Evolutionary conservation across 1,140 invertebrate genomes (phyloP), one percentile per base, ranked within the genome.

Genomic region (Calliphora vicina): DNA sequence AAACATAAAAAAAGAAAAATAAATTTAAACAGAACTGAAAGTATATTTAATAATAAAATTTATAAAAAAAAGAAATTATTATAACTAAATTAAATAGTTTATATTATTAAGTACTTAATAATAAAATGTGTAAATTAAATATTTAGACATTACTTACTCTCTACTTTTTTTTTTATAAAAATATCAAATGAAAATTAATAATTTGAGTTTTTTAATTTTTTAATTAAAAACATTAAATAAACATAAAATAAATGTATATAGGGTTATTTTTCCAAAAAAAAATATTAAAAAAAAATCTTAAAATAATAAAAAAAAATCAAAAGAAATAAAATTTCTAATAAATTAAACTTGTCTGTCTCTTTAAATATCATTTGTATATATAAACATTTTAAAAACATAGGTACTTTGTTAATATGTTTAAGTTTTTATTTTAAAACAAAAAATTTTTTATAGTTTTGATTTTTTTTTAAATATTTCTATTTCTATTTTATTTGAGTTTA

Each of bases 311-410:
- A 78, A 78, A 43, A 78, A 78, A 78, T 23, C 27, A 76, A 43
- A 78, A 78, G 74, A 78, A 78, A 78, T 78, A 78, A 78, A 78
- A 78, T 78, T 78, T 78, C 73, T 76, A 42, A 73, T n/a, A n/a
- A 73, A 73, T 73, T 73, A 23, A 23, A 73, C n/a, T 27, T 73
- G n/a, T n/a, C n/a, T n/a, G n/a, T n/a, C 35, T 35, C 35, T 35
- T 10, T 8, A 35, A 35, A 8, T 35, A 8, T 10, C 35, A 35
- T 35, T 35, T 35, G 35, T 35, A 35, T 35, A 35, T 35, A 35
- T 35, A 35, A 35, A 2, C 8, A 35, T 4, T 35, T 35, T 35
- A 35, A 35, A 2, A 35, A 35, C 6, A 35, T 8, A 2, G 6
- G 1, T 35, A 35, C 35, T 35, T n/a, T 35, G 35, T 35, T 35